Evolutionary conservation across 2,888 invertebrate genomes (phyloP).

Genomic region (Kuschelorhynchus macadamiae): DNA sequence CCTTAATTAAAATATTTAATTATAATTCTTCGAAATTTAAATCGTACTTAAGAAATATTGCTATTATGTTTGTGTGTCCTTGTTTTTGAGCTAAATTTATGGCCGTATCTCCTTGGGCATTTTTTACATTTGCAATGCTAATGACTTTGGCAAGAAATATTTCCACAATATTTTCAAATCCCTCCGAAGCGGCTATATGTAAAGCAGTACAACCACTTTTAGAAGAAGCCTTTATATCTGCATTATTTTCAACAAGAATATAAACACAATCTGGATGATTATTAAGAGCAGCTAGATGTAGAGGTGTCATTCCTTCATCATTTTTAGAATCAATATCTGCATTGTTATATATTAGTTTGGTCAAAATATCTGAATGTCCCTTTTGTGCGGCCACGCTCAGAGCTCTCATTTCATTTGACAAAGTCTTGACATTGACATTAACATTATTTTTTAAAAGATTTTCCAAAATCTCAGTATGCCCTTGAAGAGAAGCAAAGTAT

Average conservation of each 20-base stretch:
- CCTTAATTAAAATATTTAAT: no score
- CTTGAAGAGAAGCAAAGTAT: conserved; percentile 13
- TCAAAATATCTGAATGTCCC: neutral
- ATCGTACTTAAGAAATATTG: neutral
- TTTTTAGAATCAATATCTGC: neutral
- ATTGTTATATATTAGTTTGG: neutral
- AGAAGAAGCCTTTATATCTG: conserved; percentile 3
- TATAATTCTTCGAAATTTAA: no score
- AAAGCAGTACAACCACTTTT: neutral
- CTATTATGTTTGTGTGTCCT: neutral
- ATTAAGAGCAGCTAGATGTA: conserved; percentile 70
- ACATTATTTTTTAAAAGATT: neutral
- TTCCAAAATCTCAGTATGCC: neutral
- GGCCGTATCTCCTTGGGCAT: neutral
- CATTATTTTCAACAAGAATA: neutral
- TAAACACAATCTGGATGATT: conserved; percentile 62
- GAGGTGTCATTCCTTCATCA: neutral
- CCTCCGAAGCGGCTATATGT: conserved; percentile 6
- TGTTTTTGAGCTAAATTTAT: neutral
- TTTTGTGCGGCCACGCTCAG: conserved; percentile 10
- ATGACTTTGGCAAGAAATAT: neutral
- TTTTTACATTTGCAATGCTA: neutral
- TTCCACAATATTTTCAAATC: neutral
- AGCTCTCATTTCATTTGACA: neutral
- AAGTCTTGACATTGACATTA: neutral